Evolutionary conservation across 2,888 invertebrate species (phyloP).

Genomic region (Leptinotarsa peninsularis): DNA sequence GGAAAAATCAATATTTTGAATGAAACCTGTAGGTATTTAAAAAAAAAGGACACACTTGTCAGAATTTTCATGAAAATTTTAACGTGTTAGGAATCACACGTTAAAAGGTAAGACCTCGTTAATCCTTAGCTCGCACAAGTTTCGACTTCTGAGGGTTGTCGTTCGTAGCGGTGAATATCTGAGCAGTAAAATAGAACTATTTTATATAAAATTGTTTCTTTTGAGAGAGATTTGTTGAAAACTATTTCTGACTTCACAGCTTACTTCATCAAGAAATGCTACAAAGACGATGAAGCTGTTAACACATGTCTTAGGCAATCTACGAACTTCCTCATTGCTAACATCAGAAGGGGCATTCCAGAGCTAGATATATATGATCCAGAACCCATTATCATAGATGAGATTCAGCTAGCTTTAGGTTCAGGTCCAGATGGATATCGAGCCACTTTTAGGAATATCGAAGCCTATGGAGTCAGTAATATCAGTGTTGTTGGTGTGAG

Average conservation of each 20-base stretch:
- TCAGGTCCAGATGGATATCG: slow-evolving; percentile 86
- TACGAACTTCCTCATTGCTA: slow-evolving; percentile 79
- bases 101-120: too few relatives aligned
- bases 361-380: slow-evolving; percentile 79
- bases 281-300: slow-evolving; percentile 76
- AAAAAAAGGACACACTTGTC: too few relatives aligned
- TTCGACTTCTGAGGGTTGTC: too few relatives aligned
- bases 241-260: slow-evolving; percentile 2
- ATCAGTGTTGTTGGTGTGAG: slow-evolving; percentile 83
- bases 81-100: too few relatives aligned
- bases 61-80: too few relatives aligned
- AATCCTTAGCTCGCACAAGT: too few relatives aligned
- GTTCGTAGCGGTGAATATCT: too few relatives aligned
- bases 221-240: too few relatives aligned
- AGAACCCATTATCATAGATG: slow-evolving; percentile 85
- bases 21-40: too few relatives aligned
- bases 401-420: slow-evolving; percentile 83
- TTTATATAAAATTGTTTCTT: too few relatives aligned
- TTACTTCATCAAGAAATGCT: slow-evolving; percentile 81
- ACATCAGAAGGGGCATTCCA: slow-evolving; percentile 80
- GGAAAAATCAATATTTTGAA: too few relatives aligned
- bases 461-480: slow-evolving; percentile 84
- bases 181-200: too few relatives aligned
- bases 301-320: slow-evolving; percentile 80
- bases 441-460: slow-evolving; percentile 83